Base-by-base conservation (phyloP, 2,888 invertebrate species). In the Calephelis perditalis region DNA sequence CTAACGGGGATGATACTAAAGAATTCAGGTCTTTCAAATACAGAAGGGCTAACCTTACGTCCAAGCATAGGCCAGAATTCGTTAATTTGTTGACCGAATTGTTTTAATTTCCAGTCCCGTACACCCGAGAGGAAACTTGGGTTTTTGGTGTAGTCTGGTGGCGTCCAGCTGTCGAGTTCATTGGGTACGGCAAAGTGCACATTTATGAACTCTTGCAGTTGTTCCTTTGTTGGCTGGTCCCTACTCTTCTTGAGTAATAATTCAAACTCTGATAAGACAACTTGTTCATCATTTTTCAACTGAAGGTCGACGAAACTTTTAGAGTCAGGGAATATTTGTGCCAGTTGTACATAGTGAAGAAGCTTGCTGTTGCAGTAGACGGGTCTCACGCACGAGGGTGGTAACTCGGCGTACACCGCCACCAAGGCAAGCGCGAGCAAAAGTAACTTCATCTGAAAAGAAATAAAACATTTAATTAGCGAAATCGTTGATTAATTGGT, bases 261-360 rank as follows among this genome's bases (percentile, higher is more conserved):
- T 0, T 92, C 78, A 73, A 94, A 95, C 49, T 90, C 91, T 7
- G 73, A 68, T 15, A 94, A 78, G 0, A 93, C 93, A 60, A 82
- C 84, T 63, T 92, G 87, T 64, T 93, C 92, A 57, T 93, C 86
- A 47, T 86, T 76, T 62, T 91, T 92, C 81, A 96, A 90, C 66
- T 93, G 92, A 83, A 95, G 92, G 76, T 97, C 96, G n/a, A 97
- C 96, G 81, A 96, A 97, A 0, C 94, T 93, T 79, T 97, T 97
- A 40, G 96, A 96, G 79, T 97, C 97, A 7, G 86, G 76, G 79
- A 91, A 96, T 63, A 96, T 80, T 36, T 86, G 77, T 0, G 94
- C 91, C 78, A 92, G 84, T 79, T 96, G 96, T 4, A 96, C 92
- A 36, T 93, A 91, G 70, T 95, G 93, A 57, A 97, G 91, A 4